Conservation (phyloP, 2,797 vertebrate species). For the Spinus pinus region DNA sequence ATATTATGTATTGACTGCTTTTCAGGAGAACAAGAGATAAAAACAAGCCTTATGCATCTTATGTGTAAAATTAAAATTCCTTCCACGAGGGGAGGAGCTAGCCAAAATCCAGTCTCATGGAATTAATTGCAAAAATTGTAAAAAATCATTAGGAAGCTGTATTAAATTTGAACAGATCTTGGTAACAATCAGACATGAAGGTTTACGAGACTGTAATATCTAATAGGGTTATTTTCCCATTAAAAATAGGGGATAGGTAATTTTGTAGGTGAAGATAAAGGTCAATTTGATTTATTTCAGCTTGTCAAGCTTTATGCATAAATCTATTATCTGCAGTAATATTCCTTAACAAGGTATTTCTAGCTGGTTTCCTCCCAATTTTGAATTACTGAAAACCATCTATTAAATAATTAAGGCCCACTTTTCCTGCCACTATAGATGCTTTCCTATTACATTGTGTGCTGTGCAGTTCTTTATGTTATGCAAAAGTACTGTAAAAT, state of each 20-base stretch:
- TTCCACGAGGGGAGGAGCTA: not conserved
- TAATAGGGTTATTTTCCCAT: not conserved
- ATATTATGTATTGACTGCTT: not conserved
- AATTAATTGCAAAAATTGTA: not conserved
- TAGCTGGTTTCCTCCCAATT: not conserved
- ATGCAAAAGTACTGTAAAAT: not conserved
- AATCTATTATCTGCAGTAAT: not conserved
- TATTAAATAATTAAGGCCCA: not conserved
- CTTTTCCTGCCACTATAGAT: not conserved
- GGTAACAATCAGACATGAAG: not conserved
- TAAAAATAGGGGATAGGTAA: not conserved
- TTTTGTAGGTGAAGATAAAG: not conserved
- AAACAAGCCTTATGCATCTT: not conserved
- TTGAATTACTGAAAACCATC: not conserved
- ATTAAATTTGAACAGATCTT: not conserved
- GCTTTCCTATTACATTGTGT: not conserved
- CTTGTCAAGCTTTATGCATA: not conserved
- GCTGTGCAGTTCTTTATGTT: not conserved
- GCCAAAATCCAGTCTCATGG: not conserved
- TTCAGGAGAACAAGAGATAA: not conserved
- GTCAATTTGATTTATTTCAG: constrained; percentile 5
- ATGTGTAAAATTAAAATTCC: not conserved
- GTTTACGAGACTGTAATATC: not conserved
- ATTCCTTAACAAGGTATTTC: not conserved
- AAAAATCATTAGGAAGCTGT: not conserved